Evolutionary conservation across 2,888 invertebrate genomes (phyloP), one percentile per base, ranked within the genome.

Genomic region (Tinea pellionella): DNA sequence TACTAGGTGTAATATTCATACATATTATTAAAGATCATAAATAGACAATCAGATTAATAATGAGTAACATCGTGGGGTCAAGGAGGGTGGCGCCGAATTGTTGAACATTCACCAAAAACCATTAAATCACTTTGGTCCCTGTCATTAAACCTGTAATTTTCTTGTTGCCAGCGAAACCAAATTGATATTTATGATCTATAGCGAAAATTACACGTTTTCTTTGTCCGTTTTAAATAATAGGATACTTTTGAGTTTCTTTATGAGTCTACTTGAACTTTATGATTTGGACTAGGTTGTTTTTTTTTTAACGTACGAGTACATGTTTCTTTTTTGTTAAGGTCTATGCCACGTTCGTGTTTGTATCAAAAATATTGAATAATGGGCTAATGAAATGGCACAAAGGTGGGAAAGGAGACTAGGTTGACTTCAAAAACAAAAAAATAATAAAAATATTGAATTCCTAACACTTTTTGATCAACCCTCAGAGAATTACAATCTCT

Each of bases 71-170:
- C 8, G 47, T 47, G 47, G 15, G 47, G 47, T 47, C 47, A 47
- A 37, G 47, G 4, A 30, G 57, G 16, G 15, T 59, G 69, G 68
- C 69, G 68, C 69, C 74, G 67, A 72, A 72, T 53, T 67, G 64
- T 69, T 66, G 71, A 68, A 65, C 66, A 59, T 61, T 18, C 59
- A 56, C 61, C 59, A 61, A 64, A 57, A 53, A 61, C 61, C 63
- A 64, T 63, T 75, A 74, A 71, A 78, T 78, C 76, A 76, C 65
- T 65, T 68, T 62, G 65, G 63, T 63, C 57, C 32, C 57, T n/a
- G n/a, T 30, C 32, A 2, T 32, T 16, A 55, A 57, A 30, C 32
- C 57, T 32, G 32, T 57, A 57, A 57, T 57, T 57, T 57, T 57
- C 32, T 57, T 32, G 57, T 57, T 32, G 57, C 57, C 57, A 57